These are phyloP conservation scores for Poecile atricapillus DNA, from an alignment of 2,113 vertebrate species.

Conservation along the genomic window DNA sequence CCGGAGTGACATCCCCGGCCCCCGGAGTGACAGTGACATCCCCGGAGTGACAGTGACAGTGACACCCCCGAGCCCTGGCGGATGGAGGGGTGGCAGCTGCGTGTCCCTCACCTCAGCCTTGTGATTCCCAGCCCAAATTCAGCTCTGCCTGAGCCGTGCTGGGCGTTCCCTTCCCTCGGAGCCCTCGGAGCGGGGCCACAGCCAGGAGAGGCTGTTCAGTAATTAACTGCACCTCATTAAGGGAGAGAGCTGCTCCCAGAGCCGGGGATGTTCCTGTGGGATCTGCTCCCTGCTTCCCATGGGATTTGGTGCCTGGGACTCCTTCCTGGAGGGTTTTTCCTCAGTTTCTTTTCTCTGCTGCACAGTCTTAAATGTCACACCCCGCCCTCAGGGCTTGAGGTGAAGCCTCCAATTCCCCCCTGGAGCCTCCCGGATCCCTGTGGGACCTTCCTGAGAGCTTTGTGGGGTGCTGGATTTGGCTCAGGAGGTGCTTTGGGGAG, in stretches of 20 bases:
- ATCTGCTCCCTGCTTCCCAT: rapidly evolving
- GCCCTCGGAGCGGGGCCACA: no score
- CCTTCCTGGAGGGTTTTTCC: neutral
- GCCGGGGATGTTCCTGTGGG: neutral
- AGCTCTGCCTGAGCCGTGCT: neutral
- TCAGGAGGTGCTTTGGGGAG: neutral
- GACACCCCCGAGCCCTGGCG: rapidly evolving
- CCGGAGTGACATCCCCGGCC: slow-evolving; percentile 26
- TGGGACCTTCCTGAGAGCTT: neutral
- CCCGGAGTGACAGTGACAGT: slow-evolving; percentile 37
- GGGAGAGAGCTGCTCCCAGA: neutral
- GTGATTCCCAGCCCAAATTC: neutral
- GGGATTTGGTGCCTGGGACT: no score
- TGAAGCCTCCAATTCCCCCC: rapidly evolving
- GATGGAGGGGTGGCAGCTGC: neutral
- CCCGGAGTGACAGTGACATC: slow-evolving; percentile 42
- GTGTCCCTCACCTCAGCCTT: neutral
- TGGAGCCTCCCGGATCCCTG: neutral
- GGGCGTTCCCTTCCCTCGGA: rapidly evolving
- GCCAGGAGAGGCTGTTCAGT: neutral
- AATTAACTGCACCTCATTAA: neutral
- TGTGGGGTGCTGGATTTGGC: neutral
- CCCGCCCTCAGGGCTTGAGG: rapidly evolving
- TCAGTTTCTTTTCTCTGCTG: neutral
- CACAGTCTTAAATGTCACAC: rapidly evolving